Base-by-base conservation (phyloP, 2,797 vertebrate genomes). In the Furcifer pardalis region DNA sequence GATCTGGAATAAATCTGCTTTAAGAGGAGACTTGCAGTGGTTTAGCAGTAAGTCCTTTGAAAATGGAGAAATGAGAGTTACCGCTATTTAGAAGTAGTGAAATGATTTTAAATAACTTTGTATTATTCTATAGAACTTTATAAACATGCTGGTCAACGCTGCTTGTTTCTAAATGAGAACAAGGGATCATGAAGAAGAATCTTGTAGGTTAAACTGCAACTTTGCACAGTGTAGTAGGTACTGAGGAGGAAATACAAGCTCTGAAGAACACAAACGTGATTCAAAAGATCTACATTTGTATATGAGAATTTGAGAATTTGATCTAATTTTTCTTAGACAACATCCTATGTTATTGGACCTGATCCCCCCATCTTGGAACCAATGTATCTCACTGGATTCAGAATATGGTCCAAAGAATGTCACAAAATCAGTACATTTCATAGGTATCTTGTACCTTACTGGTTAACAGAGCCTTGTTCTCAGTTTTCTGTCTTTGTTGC, bases 211-310 rank as follows among this genome's bases (percentile, higher is more conserved):
- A 75, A 35, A 85, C 60, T 75, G 59, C 40, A 85, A 63, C 30
- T 85, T 85, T 60, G 21, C 69, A 59, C 19, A 63, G 6, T 74
- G 37, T 78, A 44, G 32, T 75, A 27, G 25, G 8, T 60, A 8
- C 25, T 62, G 32, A 42, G 30, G n/a, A 56, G 17, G 37, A 74
- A 80, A 74, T 79, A 79, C 2, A 52, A 25, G 10, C 32, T 37
- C 12, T 62, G 65, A 49, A 84, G 46, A 79, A 84, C 65, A 35
- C 19, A 79, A 74, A 49, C 83, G 35, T 68, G 8, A 44, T 56
- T 77, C 59, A 40, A 79, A 65, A 49, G 30, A 76, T 23, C 49
- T 44, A 44, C 25, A 25, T 72, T 78, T 46, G 17, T n/a, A n/a
- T n/a, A n/a, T n/a, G n/a, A n/a, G n/a, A n/a, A n/a, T n/a, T n/a